These are phyloP conservation scores for Epinotia nisella DNA, from an alignment of 2,888 invertebrate species.

Conservation along the genomic window DNA sequence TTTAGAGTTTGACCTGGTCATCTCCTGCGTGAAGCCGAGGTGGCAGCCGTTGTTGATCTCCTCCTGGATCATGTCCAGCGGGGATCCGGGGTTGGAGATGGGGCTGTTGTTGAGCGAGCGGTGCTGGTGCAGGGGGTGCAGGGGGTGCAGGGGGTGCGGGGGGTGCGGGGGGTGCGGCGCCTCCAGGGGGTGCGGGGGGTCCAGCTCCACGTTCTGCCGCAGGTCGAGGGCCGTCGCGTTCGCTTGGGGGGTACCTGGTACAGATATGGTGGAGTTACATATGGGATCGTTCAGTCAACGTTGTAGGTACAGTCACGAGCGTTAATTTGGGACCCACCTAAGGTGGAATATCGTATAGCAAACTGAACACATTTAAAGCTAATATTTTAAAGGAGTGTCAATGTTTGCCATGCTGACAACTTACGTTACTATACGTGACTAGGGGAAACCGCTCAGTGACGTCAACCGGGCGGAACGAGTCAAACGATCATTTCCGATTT, in stretches of 20 bases:
- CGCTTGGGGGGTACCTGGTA: constrained; percentile 88
- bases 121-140: constrained; percentile 80
- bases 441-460: too few species aligned
- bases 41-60: constrained; percentile 83
- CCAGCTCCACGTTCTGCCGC: constrained; percentile 82
- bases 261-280: too few species aligned
- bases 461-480: too few species aligned
- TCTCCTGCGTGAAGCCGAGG: constrained; percentile 55
- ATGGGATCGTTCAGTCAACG: too few species aligned
- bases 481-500: too few species aligned
- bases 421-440: too few species aligned
- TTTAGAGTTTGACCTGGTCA: constrained; percentile 50
- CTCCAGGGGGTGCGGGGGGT: constrained; percentile 73
- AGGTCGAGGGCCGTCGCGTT: constrained; percentile 84
- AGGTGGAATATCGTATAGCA: too few species aligned
- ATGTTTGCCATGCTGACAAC: too few species aligned
- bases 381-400: too few species aligned
- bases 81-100: constrained; percentile 87
- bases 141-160: constrained; percentile 78
- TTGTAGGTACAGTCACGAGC: too few species aligned
- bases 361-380: too few species aligned
- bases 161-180: constrained; percentile 79
- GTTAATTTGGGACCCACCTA: too few species aligned
- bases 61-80: constrained; percentile 90
- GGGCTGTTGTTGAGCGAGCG: constrained; percentile 86